A percentile compares a stretch with the other conserved stretches of the same genome.
These are phyloP conservation scores for Ataeniobius toweri DNA, from an alignment of 2,797 vertebrate genomes.

Conservation along the genomic window DNA sequence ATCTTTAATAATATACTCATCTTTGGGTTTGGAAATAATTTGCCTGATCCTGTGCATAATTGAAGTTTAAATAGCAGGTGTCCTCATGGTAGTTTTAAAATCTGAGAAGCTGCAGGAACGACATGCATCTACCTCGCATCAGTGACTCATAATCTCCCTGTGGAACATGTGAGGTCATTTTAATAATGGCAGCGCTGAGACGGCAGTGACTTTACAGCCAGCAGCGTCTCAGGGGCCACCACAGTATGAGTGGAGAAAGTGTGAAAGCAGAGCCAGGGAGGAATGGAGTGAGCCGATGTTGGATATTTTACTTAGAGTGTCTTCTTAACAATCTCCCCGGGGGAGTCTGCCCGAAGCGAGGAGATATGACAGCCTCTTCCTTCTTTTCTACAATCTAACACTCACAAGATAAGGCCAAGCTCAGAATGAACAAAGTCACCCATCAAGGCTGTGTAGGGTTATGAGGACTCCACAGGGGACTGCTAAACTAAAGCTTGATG, in stretches of 20 bases:
- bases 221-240: slow-evolving; percentile 43
- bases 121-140: slow-evolving; percentile 17
- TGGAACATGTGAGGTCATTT: slow-evolving; percentile 45
- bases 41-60: background rate
- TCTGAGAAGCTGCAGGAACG: slow-evolving; percentile 4
- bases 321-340: slow-evolving; percentile 40
- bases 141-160: slow-evolving; percentile 31
- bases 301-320: slow-evolving; percentile 37
- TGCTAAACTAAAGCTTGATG: slow-evolving; percentile 45
- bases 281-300: slow-evolving; percentile 26
- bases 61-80: slow-evolving; percentile 20
- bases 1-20: slow-evolving; percentile 15
- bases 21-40: slow-evolving; percentile 9
- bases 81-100: slow-evolving; percentile 5
- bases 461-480: slow-evolving; percentile 22
- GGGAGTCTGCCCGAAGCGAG: slow-evolving; percentile 27
- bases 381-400: slow-evolving; percentile 13
- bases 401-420: slow-evolving; percentile 24
- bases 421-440: slow-evolving; percentile 38
- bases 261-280: slow-evolving; percentile 47
- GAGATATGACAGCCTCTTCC: slow-evolving; percentile 14
- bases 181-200: slow-evolving; percentile 26
- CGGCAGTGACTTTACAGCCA: slow-evolving; percentile 39
- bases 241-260: slow-evolving; percentile 45
- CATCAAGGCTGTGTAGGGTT: slow-evolving; percentile 26